phyloP scores from a whole-genome alignment of 2,797 vertebrate species.

The Loris lydekkerianus region DNA sequence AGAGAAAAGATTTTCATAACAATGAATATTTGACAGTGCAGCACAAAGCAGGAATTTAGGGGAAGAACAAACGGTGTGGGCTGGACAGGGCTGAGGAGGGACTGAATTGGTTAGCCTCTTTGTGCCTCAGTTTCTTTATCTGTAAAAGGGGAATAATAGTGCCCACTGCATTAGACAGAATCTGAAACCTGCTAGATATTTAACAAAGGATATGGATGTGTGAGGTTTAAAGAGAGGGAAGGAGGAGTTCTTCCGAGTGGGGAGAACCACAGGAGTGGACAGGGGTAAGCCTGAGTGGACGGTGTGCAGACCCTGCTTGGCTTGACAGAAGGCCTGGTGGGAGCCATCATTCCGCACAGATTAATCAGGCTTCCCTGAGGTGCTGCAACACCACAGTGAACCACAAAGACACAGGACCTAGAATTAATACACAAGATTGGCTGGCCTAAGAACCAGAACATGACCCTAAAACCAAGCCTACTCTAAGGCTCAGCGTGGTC shows the following conservation, averaged over 20 bases:
- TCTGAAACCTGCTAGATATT: neutral
- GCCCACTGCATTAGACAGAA: neutral
- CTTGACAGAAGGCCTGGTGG: accelerated
- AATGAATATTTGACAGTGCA: neutral
- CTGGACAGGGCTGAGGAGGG: neutral
- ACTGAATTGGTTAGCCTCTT: neutral
- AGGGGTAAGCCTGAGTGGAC: too few species aligned
- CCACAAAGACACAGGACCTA: neutral
- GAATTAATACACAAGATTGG: neutral
- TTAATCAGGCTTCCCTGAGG: neutral
- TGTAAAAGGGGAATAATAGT: neutral
- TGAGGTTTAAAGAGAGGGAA: neutral
- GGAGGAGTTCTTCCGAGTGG: neutral
- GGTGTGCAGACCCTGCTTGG: neutral
- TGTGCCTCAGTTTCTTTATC: neutral
- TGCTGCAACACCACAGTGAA: neutral
- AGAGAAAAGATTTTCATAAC: neutral
- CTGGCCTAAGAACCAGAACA: neutral
- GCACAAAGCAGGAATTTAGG: neutral
- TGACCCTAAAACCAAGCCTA: neutral
- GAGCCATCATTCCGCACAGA: neutral
- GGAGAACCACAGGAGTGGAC: neutral
- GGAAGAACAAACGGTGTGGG: accelerated
- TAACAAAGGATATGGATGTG: neutral
- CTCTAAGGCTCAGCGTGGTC: neutral